These are phyloP conservation scores for Ochropacha duplaris DNA, from an alignment of 2,888 invertebrate genomes.

Conservation along the genomic window DNA sequence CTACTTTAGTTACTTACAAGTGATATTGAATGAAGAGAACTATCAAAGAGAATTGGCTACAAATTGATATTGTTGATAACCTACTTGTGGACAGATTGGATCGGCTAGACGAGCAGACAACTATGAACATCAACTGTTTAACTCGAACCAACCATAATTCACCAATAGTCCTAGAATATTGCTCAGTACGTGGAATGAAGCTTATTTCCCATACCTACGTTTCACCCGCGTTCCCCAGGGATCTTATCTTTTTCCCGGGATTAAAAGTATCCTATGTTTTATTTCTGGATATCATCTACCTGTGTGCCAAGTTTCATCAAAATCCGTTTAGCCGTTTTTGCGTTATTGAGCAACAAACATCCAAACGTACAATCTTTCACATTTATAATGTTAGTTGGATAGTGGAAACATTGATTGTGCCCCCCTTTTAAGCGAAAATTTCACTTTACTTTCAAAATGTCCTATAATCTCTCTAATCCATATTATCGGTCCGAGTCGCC, in stretches of 20 bases:
- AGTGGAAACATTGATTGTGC: not conserved
- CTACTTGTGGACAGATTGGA: conserved; percentile 33
- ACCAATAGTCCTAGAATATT: not conserved
- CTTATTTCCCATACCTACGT: too few species aligned
- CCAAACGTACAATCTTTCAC: too few species aligned
- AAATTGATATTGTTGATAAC: conserved; percentile 42
- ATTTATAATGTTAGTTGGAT: not conserved
- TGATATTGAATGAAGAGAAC: conserved; percentile 27
- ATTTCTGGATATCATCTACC: too few species aligned
- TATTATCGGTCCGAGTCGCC: not conserved
- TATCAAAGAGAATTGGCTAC: conserved; percentile 32
- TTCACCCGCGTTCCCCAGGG: too few species aligned
- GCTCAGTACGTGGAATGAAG: too few species aligned
- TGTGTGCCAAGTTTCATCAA: too few species aligned
- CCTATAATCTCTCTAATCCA: not conserved
- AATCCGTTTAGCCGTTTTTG: too few species aligned
- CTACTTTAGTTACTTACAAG: conserved; percentile 18
- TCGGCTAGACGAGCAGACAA: conserved; percentile 10
- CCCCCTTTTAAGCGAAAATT: not conserved
- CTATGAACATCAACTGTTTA: not conserved
- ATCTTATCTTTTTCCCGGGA: too few species aligned
- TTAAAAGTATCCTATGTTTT: too few species aligned
- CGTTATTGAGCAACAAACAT: too few species aligned
- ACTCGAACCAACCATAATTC: not conserved
- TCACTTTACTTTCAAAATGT: not conserved